phyloP scores from a whole-genome alignment of 2,113 vertebrate species.

The Psophia crepitans region DNA sequence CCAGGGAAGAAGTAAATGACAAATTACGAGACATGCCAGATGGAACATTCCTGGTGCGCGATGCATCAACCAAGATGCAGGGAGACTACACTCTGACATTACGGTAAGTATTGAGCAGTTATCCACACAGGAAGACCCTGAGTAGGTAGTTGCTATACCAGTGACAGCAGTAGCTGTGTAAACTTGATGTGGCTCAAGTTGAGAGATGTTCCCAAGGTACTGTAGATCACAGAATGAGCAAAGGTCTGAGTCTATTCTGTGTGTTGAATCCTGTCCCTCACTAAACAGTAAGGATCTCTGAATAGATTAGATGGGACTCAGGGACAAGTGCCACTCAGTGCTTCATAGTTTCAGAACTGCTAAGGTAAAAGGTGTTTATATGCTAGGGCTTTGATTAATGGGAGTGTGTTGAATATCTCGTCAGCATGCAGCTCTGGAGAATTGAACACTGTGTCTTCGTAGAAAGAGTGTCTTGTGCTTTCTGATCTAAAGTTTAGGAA shows the following conservation, averaged over 20 bases:
- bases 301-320: background rate
- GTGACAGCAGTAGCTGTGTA: background rate
- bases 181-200: background rate
- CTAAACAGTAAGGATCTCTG: background rate
- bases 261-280: background rate
- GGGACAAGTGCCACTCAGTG: background rate
- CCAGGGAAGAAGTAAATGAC: constrained; percentile 94
- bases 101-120: constrained; percentile 70
- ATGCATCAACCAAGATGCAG: constrained; percentile 93
- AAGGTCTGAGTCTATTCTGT: background rate
- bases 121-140: background rate
- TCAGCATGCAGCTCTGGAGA: background rate
- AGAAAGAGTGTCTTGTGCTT: background rate
- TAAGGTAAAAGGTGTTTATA: background rate
- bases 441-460: background rate
- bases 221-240: background rate
- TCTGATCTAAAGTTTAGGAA: constrained; percentile 2
- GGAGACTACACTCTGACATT: constrained; percentile 94
- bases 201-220: background rate
- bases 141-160: background rate
- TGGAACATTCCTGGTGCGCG: constrained; percentile 92
- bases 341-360: background rate
- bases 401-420: background rate
- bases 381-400: background rate
- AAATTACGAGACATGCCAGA: constrained; percentile 91